These are phyloP conservation scores for Geophilus truncorum DNA, from an alignment of 2,888 invertebrate genomes.

Conservation along the genomic window DNA sequence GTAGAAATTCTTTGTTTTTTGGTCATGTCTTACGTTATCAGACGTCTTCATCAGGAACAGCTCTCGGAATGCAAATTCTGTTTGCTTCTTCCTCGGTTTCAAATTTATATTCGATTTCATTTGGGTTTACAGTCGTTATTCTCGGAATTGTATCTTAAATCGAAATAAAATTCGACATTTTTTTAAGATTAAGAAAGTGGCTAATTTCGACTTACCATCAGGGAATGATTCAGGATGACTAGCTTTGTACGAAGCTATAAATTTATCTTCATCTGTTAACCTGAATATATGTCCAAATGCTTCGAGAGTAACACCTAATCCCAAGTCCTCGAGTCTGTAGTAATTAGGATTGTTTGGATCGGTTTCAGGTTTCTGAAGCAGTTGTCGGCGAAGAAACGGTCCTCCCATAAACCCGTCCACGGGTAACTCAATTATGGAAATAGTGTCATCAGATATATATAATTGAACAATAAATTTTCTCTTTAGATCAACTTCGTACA, in stretches of 20 bases:
- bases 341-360: constrained; percentile 66
- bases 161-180: too few species aligned
- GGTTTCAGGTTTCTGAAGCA: constrained; percentile 64
- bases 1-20: background rate
- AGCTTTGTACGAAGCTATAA: constrained; percentile 53
- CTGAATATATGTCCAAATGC: constrained; percentile 70
- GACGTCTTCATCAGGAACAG: background rate
- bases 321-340: constrained; percentile 63
- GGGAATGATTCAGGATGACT: background rate
- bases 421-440: constrained; percentile 67
- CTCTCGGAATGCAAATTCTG: background rate
- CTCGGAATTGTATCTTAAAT: background rate
- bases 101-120: background rate
- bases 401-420: constrained; percentile 68
- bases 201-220: too few species aligned
- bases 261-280: constrained; percentile 69
- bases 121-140: background rate
- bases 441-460: constrained; percentile 67
- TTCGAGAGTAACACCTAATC: too few species aligned
- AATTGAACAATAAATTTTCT: constrained; percentile 72
- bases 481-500: constrained; percentile 70
- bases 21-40: background rate
- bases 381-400: constrained; percentile 63
- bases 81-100: background rate
- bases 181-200: too few species aligned